Conservation (phyloP, 2,888 invertebrate species). For the Agonum fuliginosum region DNA sequence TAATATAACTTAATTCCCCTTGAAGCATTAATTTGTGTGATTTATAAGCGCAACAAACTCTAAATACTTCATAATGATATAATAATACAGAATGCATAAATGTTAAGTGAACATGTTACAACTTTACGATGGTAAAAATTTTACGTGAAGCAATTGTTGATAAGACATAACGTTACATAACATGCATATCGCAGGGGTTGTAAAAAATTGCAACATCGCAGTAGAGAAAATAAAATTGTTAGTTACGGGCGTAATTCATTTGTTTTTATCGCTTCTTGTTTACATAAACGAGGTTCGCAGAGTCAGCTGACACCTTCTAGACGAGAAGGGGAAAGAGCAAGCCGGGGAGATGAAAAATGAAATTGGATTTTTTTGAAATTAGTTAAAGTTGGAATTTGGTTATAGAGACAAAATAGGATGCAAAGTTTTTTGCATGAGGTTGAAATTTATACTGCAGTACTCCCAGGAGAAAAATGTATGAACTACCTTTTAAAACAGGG, state of each 20-base stretch:
- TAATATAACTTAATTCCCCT: conserved; percentile 2
- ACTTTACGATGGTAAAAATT: conserved; percentile 9
- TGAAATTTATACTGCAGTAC: conserved; percentile 1
- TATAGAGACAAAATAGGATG: conserved; percentile 24
- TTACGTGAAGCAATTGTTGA: conserved; percentile 29
- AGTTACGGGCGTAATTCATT: conserved; percentile 52
- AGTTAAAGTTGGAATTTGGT: conserved; percentile 28
- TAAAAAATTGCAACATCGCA: conserved; percentile 52
- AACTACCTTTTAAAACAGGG: neutral
- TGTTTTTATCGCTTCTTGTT: conserved; percentile 48
- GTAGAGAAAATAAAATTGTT: conserved; percentile 53
- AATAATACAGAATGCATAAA: conserved; percentile 16
- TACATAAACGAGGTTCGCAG: conserved; percentile 46
- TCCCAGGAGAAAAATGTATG: neutral
- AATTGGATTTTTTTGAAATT: conserved; percentile 41
- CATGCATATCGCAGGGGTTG: conserved; percentile 37
- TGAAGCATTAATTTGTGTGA: conserved; percentile 3
- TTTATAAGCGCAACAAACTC: conserved; percentile 8
- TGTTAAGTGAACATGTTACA: neutral
- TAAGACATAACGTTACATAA: conserved; percentile 40
- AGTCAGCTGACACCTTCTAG: neutral
- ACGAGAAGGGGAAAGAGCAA: neutral
- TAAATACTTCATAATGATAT: neutral
- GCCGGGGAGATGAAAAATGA: conserved; percentile 18
- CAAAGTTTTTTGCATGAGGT: conserved; percentile 20